These are phyloP conservation scores for Papilio machaon DNA, from an alignment of 1,140 invertebrate genomes.

Conservation along the genomic window DNA sequence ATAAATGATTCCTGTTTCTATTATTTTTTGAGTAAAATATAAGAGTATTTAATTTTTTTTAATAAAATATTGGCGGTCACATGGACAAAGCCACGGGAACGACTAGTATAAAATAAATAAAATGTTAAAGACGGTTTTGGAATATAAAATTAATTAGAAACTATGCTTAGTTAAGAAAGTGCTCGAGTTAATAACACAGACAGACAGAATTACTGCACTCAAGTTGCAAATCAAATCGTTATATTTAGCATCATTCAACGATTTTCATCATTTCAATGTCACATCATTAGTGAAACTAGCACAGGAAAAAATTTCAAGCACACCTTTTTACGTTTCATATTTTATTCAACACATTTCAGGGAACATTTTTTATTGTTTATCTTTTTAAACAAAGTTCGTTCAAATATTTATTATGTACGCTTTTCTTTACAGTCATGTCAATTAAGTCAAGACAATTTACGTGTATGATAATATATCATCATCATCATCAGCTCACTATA, in stretches of 20 bases:
- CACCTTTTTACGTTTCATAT: constrained; percentile 7
- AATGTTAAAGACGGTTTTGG: background rate
- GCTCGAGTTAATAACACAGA: background rate
- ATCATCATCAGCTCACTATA: too few relatives aligned
- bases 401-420: background rate
- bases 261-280: constrained; percentile 35
- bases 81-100: too few relatives aligned
- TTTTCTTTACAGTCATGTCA: background rate
- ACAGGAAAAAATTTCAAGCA: background rate
- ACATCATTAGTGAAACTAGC: constrained; percentile 31
- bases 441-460: background rate
- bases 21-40: background rate
- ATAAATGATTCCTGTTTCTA: background rate
- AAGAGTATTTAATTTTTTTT: background rate
- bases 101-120: background rate
- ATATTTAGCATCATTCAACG: constrained; percentile 29
- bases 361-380: background rate
- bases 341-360: background rate
- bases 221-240: constrained; percentile 25
- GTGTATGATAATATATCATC: background rate
- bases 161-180: background rate
- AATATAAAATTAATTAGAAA: constrained; percentile 29
- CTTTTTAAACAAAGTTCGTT: background rate
- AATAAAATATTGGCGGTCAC: background rate
- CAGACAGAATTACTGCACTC: background rate